These are phyloP conservation scores for Galbula dea DNA, from an alignment of 2,113 vertebrate genomes.

Conservation along the genomic window DNA sequence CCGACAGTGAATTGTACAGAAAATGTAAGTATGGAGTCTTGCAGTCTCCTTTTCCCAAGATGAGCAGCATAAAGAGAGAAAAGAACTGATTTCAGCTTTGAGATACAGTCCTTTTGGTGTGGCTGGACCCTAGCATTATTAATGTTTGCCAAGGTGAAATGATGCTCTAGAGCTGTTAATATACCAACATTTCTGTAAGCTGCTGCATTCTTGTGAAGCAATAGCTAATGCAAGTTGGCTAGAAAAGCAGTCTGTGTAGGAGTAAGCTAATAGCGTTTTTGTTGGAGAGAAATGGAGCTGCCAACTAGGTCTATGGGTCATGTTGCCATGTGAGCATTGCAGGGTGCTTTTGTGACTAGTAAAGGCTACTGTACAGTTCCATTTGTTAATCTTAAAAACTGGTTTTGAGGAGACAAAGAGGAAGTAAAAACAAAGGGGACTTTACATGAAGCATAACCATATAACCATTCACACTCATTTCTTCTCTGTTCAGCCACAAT, in stretches of 20 bases:
- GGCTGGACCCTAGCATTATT: background rate
- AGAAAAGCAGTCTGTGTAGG: background rate
- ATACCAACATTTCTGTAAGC: background rate
- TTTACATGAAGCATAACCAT: background rate
- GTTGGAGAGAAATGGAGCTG: background rate
- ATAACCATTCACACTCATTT: background rate
- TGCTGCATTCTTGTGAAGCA: background rate
- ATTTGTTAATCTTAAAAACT: background rate
- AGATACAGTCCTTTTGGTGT: background rate
- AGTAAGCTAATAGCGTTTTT: background rate
- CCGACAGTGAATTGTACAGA: background rate
- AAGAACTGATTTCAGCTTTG: background rate
- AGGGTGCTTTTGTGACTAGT: background rate
- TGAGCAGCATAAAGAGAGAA: background rate
- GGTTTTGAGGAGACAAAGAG: background rate
- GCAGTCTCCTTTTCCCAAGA: background rate
- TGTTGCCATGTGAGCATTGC: background rate
- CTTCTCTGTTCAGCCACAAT: background rate
- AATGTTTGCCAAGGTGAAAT: background rate
- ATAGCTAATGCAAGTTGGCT: background rate
- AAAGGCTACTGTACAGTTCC: background rate
- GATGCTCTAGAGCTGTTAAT: background rate
- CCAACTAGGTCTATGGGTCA: slow-evolving; percentile 38
- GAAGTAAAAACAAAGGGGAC: background rate
- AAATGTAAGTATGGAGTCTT: rapidly evolving